Percentiles rank a stretch among this genome's conserved stretches.
Conservation (phyloP, 1,140 invertebrate genomes). For the Stratiolaelaps scimitus region DNA sequence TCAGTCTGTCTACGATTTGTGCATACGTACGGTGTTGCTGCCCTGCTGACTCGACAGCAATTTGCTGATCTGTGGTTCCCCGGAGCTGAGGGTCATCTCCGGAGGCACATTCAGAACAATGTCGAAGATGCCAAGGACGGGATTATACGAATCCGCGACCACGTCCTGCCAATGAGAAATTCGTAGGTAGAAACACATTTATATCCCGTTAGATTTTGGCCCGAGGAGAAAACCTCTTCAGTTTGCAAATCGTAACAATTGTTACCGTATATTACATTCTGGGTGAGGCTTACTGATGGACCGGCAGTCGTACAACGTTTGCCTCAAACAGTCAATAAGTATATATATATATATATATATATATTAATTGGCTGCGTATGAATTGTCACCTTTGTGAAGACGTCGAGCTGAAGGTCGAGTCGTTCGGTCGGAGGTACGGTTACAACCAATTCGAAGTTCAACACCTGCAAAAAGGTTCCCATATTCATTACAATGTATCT, state of each 20-base stretch:
- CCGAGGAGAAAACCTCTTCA: too few relatives aligned
- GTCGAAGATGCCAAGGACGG: constrained; percentile 11
- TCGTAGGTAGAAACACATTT: too few relatives aligned
- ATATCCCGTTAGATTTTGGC: too few relatives aligned
- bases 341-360: too few relatives aligned
- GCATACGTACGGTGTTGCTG: constrained; percentile 6
- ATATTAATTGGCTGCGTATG: too few relatives aligned
- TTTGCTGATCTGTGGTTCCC: constrained; percentile 24
- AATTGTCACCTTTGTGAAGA: constrained; percentile 20
- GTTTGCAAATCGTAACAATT: too few relatives aligned
- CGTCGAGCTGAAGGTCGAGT: constrained; percentile 22
- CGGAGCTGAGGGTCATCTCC: constrained; percentile 11
- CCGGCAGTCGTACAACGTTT: too few relatives aligned
- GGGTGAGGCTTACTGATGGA: too few relatives aligned
- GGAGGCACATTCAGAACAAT: constrained; percentile 8
- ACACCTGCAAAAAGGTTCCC: background rate
- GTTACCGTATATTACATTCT: too few relatives aligned
- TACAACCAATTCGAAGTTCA: constrained; percentile 19
- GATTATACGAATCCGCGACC: constrained; percentile 23
- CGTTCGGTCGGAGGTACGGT: constrained; percentile 1
- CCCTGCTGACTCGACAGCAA: constrained; percentile 1
- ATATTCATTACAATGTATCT: background rate
- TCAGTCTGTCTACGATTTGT: too few relatives aligned
- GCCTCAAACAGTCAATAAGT: too few relatives aligned
- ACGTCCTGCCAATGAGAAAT: constrained; percentile 7